These are phyloP conservation scores for Clarias magur DNA, from an alignment of 2,113 vertebrate genomes.

Conservation along the genomic window DNA sequence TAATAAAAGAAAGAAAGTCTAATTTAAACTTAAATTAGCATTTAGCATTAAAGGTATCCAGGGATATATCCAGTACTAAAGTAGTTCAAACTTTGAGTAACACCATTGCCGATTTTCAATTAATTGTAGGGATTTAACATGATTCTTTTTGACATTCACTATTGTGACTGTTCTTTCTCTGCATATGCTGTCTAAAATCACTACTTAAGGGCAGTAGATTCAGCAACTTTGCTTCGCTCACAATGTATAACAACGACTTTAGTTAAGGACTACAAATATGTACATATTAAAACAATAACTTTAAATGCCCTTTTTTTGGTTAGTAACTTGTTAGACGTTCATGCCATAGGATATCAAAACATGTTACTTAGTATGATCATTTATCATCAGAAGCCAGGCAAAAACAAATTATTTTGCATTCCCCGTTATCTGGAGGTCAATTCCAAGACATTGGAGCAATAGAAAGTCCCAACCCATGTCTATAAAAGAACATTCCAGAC, in stretches of 20 bases:
- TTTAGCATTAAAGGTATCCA: neutral
- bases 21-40: neutral
- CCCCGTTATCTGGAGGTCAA: neutral
- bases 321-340: neutral
- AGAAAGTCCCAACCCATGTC: neutral
- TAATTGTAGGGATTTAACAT: neutral
- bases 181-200: neutral
- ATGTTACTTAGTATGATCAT: neutral
- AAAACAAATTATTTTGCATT: neutral
- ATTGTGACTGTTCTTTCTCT: neutral
- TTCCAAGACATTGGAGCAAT: neutral
- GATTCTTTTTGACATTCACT: neutral
- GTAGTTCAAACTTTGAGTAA: neutral
- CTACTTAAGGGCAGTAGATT: neutral
- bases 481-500: too few relatives aligned
- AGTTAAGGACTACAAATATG: neutral
- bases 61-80: neutral
- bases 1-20: constrained; percentile 52
- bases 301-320: neutral
- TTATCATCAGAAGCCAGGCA: neutral
- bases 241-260: neutral
- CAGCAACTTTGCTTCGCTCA: neutral
- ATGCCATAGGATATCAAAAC: neutral
- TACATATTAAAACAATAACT: neutral
- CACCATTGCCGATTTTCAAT: neutral